Base-by-base conservation (phyloP, 1,140 invertebrate species). In the Leptestheria dahalacensis region DNA sequence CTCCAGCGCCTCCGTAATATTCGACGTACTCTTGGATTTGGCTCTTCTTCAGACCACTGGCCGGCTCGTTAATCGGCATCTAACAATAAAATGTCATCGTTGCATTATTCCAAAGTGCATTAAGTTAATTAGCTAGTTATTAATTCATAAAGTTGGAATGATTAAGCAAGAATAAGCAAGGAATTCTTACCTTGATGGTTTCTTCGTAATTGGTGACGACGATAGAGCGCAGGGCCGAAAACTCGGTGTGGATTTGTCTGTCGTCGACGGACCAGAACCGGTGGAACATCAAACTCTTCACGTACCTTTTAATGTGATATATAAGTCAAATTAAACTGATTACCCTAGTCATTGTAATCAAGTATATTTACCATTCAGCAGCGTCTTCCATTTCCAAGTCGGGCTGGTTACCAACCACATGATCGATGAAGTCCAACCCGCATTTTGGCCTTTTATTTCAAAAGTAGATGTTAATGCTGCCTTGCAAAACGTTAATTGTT, bases 261-360 rank as follows among this genome's bases (percentile, higher is more conserved):
- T 99, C 96, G 71, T 99, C 96, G 0, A 99, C 91, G 2, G 95
- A 98, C 96, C 96, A 99, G 72, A 98, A 99, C 67, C 96, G 82
- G 73, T 99, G 96, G 69, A 99, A 99, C 72, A 88, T 83, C 46
- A 99, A 74, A 64, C 82, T 86, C 48, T 84, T 82, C 71, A 97
- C 93, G 70, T 99, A 98, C 82, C 82, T 84, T 62, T 59, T 67
- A 67, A 61, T 63, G 12, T 28, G 6, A 51, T 23, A 9, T 9
- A 51, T 23, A 9, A 51, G 18, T 51, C 49, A 51, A 51, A 9
- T 18, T 10, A 51, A 9, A 20, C 18, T 51, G 6, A 51, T n/a
- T n/a, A 41, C 6, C 15, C 15, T 9, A 41, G 33, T 41, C 6
- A 41, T 9, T 41, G 6, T 21, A 56, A 10, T 25, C 15, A 63